Conservation (phyloP, 2,113 vertebrate species). For the Columbina picui region DNA sequence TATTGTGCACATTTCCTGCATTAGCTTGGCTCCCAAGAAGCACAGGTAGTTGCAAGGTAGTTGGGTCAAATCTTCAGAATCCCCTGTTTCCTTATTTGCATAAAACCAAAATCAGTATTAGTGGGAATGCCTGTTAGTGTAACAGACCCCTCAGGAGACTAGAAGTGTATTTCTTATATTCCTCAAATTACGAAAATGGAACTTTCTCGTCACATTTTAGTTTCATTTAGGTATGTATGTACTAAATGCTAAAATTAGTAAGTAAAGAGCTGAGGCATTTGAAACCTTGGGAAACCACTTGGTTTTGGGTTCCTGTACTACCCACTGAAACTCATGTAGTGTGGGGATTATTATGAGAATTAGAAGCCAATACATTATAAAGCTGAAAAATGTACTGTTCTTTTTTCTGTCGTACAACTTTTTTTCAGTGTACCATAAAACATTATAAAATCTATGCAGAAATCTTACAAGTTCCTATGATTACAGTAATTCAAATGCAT, state of each 20-base stretch:
- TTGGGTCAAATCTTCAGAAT: not conserved
- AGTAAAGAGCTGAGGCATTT: not conserved
- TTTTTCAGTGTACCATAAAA: not conserved
- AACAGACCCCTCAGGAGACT: not conserved
- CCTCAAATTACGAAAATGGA: not conserved
- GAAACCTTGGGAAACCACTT: not conserved
- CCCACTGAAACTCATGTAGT: not conserved
- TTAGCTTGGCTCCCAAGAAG: not conserved
- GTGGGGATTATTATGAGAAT: too few species aligned
- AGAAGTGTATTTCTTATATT: not conserved
- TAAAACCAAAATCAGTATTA: not conserved
- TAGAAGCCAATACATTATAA: not conserved
- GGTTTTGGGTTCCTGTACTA: not conserved
- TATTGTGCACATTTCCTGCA: accelerated
- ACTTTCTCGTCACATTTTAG: not conserved
- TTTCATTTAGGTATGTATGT: not conserved
- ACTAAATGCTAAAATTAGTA: not conserved
- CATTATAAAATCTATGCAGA: accelerated
- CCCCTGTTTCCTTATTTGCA: not conserved
- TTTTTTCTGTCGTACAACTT: not conserved
- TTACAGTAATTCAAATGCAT: not conserved
- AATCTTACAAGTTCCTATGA: not conserved
- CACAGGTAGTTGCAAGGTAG: not conserved
- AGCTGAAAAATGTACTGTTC: not conserved
- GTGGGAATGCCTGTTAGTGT: not conserved